Evolutionary conservation across 1,140 invertebrate genomes (phyloP), one percentile per base, ranked within the genome.

Genomic region (Tetramorium alpestre): DNA sequence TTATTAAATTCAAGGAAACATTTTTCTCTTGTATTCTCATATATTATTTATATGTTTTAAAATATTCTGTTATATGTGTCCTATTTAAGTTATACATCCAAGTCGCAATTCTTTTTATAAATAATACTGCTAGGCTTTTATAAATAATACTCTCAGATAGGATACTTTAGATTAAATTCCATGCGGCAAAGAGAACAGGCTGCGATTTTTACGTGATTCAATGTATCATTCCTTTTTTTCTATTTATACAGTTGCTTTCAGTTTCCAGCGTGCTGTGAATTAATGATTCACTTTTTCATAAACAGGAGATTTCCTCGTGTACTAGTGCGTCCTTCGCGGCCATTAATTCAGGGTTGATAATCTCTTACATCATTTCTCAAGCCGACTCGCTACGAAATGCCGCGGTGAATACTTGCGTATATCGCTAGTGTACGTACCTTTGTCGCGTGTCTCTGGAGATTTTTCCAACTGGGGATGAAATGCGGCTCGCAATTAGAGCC

Each of bases 401-500:
- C 28, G 72, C 49, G 60, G 73, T 65, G 44, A 64, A 47, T 72
- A 54, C n/a, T 28, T 64, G 58, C 51, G 44, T 69, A 69, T 56
- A 85, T 51, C n/a, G 62, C 5, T 13, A 54, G 33, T 51, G 33
- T 25, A 33, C 47, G 41, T 51, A 78, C 54, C 64, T 87, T 87
- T 87, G 87, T 87, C 85, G 69, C 64, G 28, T 69, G 77, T 87
- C 87, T 76, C 87, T 33, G 67, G 87, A 87, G 87, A 87, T 88
- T 87, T 86, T 87, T 88, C 54, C 41, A 76, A 60, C 58, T 16
- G 58, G 33, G 69, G 62, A 88, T 76, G 70, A 87, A 75, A 76
- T 82, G 51, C 87, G 70, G 67, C 76, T 82, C 22, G 77, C 87
- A 88, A 88, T 88, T 88, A 88, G 85, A 88, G 87, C 76, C 60